Evolutionary conservation across 2,888 invertebrate species (phyloP), one percentile per base, ranked within the genome.

Genomic region (Chromoteleia sp.): DNA sequence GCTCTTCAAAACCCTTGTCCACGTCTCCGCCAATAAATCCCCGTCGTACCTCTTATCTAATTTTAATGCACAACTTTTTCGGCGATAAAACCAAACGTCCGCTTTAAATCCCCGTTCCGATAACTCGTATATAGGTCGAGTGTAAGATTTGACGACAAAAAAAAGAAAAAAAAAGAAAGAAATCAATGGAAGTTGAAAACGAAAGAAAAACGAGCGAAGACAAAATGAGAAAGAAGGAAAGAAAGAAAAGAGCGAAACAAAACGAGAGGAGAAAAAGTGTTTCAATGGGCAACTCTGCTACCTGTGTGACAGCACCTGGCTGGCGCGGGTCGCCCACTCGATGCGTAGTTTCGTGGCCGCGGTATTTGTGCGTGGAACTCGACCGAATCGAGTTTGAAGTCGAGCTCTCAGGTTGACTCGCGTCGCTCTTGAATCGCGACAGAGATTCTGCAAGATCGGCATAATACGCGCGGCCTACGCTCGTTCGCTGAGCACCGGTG

Each of bases 381-480:
- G 39, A 19, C 14, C 14, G 41, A 39, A 29, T 29, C 29, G 21
- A 33, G 61, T 25, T 19, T 19, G 29, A n/a, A 54, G 19, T 48
- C 33, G 63, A 58, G 56, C 33, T 39, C 39, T 15, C 43, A 19
- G 17, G n/a, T 36, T 65, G 65, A 65, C 63, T 71, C 15, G 58
- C 48, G 67, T 63, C 67, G 65, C 77, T 61, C 56, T 65, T 65
- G 63, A 71, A 65, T 48, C 56, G 75, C 75, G 48, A 81, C 80
- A 65, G 81, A 85, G 83, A 86, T 83, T 84, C 33, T 52, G 75
- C 85, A 71, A 84, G 87, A 87, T 88, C 63, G 58, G 30, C 74
- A 65, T 75, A 65, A 65, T 65, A 25, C 19, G 21, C 17, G 5
- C 61, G 2, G 21, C 77, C 77, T 45, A 77, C 77, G 77, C 61